phyloP scores from a whole-genome alignment of 2,888 invertebrate species.

The Diogma glabrata region DNA sequence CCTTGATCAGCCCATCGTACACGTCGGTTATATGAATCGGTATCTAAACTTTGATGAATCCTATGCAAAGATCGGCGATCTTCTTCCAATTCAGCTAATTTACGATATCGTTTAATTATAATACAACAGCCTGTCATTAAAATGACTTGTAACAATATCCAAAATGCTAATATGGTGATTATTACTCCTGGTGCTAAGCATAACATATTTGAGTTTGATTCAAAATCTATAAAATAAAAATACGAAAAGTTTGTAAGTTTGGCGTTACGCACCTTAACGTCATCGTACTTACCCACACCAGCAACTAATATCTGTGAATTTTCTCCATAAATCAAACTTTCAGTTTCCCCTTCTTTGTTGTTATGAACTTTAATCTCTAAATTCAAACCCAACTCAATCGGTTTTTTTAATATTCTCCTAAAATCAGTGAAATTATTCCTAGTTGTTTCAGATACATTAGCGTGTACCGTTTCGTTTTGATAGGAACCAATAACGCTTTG shows the following conservation, averaged over 20 bases:
- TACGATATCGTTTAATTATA: slow-evolving; percentile 43
- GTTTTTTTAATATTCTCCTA: slow-evolving; percentile 1
- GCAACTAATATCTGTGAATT: slow-evolving; percentile 42
- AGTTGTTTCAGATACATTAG: not conserved
- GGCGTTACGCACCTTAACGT: not conserved
- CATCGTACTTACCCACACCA: slow-evolving; percentile 38
- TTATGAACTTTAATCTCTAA: slow-evolving; percentile 45
- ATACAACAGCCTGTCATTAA: slow-evolving; percentile 42
- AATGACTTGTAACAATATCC: slow-evolving; percentile 45
- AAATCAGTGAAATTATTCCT: slow-evolving; percentile 8
- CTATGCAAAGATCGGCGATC: slow-evolving; percentile 36
- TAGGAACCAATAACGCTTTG: slow-evolving; percentile 8
- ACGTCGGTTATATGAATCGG: slow-evolving; percentile 50
- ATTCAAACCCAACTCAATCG: slow-evolving; percentile 40
- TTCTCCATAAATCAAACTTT: slow-evolving; percentile 52
- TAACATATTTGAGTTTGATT: slow-evolving; percentile 31
- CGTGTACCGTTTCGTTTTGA: not conserved
- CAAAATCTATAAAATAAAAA: slow-evolving; percentile 13
- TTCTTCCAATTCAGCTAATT: slow-evolving; percentile 38
- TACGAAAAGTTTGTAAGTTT: slow-evolving; percentile 6
- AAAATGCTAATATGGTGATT: slow-evolving; percentile 50
- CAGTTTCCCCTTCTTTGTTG: slow-evolving; percentile 43
- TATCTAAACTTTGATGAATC: slow-evolving; percentile 50
- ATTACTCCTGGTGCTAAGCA: slow-evolving; percentile 54
- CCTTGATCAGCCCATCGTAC: slow-evolving; percentile 58